Percentiles rank a stretch among this genome's conserved stretches.
Conservation (phyloP, 2,888 invertebrate genomes). For the Xestia rhomboidea region DNA sequence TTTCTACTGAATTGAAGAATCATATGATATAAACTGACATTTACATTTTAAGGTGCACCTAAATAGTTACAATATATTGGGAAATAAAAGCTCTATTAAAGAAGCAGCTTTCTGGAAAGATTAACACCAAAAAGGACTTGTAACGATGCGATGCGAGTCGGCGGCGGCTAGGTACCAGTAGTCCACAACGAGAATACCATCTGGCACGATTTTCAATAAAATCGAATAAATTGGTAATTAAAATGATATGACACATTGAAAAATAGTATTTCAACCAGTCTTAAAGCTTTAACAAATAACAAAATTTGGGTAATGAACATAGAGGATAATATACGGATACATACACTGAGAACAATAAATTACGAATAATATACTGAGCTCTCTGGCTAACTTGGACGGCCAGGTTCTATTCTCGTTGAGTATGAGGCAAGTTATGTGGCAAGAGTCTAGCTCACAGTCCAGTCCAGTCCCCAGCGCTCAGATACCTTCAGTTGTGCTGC, state of each 20-base stretch:
- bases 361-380: slow-evolving; percentile 52
- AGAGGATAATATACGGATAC: slow-evolving; percentile 51
- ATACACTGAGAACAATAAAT: slow-evolving; percentile 58
- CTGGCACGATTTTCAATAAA: slow-evolving; percentile 69
- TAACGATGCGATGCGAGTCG: slow-evolving; percentile 71
- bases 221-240: slow-evolving; percentile 54
- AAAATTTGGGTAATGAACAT: slow-evolving; percentile 49
- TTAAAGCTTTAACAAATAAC: slow-evolving; percentile 62
- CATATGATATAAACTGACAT: slow-evolving; percentile 47
- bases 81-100: slow-evolving; percentile 56
- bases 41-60: slow-evolving; percentile 62
- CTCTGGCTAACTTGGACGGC: slow-evolving; percentile 71
- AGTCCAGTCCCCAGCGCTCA: slow-evolving; percentile 93
- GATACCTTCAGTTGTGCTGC: slow-evolving; percentile 96
- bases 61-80: slow-evolving; percentile 57
- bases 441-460: slow-evolving; percentile 87
- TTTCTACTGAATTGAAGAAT: slow-evolving; percentile 46
- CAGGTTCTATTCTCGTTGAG: slow-evolving; percentile 82
- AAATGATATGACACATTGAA: slow-evolving; percentile 66
- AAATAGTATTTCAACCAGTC: slow-evolving; percentile 53
- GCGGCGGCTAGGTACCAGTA: slow-evolving; percentile 77
- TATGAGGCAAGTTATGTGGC: slow-evolving; percentile 62
- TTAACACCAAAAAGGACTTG: slow-evolving; percentile 56
- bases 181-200: slow-evolving; percentile 78
- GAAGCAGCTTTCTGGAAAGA: slow-evolving; percentile 58